Base-by-base conservation (phyloP, 2,113 vertebrate species). In the Apistogramma diplotaenia region DNA sequence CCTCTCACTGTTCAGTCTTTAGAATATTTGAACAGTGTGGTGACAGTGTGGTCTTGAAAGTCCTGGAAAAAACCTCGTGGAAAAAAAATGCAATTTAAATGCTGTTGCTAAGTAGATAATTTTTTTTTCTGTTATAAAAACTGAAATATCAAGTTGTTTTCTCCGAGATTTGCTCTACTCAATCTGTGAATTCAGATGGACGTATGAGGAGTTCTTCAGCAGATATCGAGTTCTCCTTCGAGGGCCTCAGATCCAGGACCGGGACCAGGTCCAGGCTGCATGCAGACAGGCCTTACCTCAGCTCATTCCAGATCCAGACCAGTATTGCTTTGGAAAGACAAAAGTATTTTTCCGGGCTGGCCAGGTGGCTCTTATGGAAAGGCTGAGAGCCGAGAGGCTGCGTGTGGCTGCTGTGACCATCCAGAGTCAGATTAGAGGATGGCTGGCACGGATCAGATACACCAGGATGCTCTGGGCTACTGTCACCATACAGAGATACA, bases 331-430 rank as follows among this genome's bases (percentile, higher is more conserved):
- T 33, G 96, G 96, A 57, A 95, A 90, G 88, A 93, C 83, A 55
- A 94, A 95, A 82, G 93, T 96, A 5, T 96, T 96, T 56, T 93
- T 96, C 76, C 81, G 90, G 12, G 91, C 95, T 0, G 96, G 96
- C 33, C 96, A 95, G 85, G 95, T 95, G 86, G 95, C 96, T 1
- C 49, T 92, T 18, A 87, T 95, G 91, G 96, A 96, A 89, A 94
- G 92, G 79, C 93, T 96, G 81, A 87, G 95, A 59, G 88, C 76
- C 0, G 93, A 85, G 61, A 82, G 82, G 73, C 89, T 96, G 59
- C 61, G 87, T 5, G 84, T 23, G 0, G 95, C 95, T 18, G 93
- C 94, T 1, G 81, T 92, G 61, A 62, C 83, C 87, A 91, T 96
- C 61, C 96, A 96, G 93, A 89, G 93, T 84, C 70, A 76, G 23